These are phyloP conservation scores for Dinomys branickii DNA, from an alignment of 2,113 vertebrate species.

Conservation along the genomic window DNA sequence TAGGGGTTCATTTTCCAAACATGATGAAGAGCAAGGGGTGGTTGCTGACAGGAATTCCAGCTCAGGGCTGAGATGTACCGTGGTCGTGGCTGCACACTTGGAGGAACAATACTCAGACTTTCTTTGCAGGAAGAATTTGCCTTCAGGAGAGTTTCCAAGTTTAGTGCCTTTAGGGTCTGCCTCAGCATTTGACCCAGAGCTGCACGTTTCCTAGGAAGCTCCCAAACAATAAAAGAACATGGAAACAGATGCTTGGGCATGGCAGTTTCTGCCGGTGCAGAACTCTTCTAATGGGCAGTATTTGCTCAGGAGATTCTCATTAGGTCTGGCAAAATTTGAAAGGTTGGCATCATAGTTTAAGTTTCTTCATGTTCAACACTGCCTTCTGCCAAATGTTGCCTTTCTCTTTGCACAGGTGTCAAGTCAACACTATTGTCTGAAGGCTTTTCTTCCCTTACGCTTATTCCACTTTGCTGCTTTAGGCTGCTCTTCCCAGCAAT, in stretches of 20 bases:
- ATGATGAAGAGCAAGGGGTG: background rate
- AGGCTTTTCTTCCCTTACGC: background rate
- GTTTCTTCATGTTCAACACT: background rate
- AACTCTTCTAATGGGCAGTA: background rate
- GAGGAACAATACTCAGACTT: background rate
- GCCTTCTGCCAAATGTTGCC: background rate
- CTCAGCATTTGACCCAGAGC: background rate
- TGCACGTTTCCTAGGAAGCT: background rate
- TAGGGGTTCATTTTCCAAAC: background rate
- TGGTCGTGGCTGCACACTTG: no score
- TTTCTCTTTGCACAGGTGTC: background rate
- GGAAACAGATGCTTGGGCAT: background rate
- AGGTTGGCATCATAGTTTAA: background rate
- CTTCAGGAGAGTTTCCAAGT: background rate
- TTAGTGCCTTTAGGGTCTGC: background rate
- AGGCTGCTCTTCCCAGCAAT: background rate
- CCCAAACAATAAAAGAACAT: background rate
- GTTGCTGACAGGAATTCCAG: background rate
- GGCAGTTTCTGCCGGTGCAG: background rate
- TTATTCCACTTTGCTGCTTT: background rate
- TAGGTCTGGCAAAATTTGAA: background rate
- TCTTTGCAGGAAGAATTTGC: background rate
- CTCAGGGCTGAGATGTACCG: background rate
- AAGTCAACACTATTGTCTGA: background rate
- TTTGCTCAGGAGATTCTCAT: background rate